These are phyloP conservation scores for Carassius carassius DNA, from an alignment of 2,113 vertebrate genomes.

Conservation along the genomic window DNA sequence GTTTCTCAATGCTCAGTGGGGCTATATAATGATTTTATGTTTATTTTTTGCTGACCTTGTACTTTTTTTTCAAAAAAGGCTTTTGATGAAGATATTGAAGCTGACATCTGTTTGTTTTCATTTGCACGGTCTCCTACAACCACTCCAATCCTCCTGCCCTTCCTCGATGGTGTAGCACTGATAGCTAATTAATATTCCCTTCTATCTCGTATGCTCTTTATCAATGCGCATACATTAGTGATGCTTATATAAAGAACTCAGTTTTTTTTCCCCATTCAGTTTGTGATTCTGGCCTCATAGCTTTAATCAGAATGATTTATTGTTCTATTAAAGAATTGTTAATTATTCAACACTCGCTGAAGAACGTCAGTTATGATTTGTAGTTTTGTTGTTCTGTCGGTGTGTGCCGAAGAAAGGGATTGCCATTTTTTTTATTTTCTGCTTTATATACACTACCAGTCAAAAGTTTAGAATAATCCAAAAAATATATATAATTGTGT, in stretches of 20 bases:
- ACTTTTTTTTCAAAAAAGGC: not conserved
- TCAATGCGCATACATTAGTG: conserved; percentile 45
- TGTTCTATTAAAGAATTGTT: conserved; percentile 62
- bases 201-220: conserved; percentile 29
- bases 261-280: not conserved
- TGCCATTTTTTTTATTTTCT: conserved; percentile 22
- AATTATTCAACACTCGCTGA: conserved; percentile 67
- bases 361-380: conserved; percentile 68
- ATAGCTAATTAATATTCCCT: conserved; percentile 38
- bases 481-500: not conserved
- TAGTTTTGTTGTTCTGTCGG: conserved; percentile 60
- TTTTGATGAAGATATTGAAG: not conserved
- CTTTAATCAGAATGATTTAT: conserved; percentile 60
- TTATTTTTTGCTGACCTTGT: conserved; percentile 6
- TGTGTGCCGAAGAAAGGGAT: conserved; percentile 34
- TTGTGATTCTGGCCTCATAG: conserved; percentile 14
- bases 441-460: not conserved
- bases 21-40: not conserved
- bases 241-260: conserved; percentile 33
- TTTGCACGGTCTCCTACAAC: not conserved
- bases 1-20: not conserved
- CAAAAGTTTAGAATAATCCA: not conserved
- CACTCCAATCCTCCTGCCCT: not conserved
- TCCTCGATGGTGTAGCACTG: not conserved
- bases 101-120: conserved; percentile 24